phyloP scores from a whole-genome alignment of 2,888 invertebrate genomes.

The Leptinotarsa haldemani region DNA sequence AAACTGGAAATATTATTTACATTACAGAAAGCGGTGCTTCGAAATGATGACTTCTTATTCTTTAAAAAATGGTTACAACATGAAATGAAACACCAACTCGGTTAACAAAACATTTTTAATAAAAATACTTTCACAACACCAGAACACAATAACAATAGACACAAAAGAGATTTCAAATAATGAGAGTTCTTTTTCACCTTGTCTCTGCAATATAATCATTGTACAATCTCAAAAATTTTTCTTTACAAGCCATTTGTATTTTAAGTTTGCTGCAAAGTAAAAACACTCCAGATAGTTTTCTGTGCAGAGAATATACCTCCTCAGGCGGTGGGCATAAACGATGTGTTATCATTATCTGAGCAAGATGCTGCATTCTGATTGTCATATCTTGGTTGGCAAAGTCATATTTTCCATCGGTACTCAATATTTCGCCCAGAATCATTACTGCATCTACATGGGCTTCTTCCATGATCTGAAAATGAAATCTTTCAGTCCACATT shows the following conservation, averaged over 20 bases:
- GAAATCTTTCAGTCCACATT: conserved; percentile 48
- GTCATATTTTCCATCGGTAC: conserved; percentile 82
- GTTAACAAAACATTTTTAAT: not conserved
- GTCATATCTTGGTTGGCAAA: conserved; percentile 90
- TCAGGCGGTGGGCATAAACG: conserved; percentile 97
- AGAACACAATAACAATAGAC: not conserved
- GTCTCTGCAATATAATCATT: conserved; percentile 68
- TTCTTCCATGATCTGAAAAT: conserved; percentile 82
- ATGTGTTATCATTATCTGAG: conserved; percentile 94
- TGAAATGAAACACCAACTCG: no score
- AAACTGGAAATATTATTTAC: no score
- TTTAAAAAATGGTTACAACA: no score
- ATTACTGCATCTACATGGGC: conserved; percentile 97
- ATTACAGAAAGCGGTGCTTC: no score
- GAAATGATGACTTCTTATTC: no score
- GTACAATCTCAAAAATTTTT: conserved; percentile 86
- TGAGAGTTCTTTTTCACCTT: not conserved
- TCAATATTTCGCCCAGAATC: conserved; percentile 96
- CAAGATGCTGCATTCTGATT: conserved; percentile 81
- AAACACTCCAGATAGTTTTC: conserved; percentile 96
- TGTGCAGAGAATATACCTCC: conserved; percentile 97
- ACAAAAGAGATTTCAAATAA: not conserved
- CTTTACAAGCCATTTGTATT: conserved; percentile 83
- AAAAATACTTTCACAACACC: not conserved
- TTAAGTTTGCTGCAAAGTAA: conserved; percentile 89